Base-by-base conservation (phyloP, 2,888 invertebrate genomes). In the Ochropleura leucogaster region DNA sequence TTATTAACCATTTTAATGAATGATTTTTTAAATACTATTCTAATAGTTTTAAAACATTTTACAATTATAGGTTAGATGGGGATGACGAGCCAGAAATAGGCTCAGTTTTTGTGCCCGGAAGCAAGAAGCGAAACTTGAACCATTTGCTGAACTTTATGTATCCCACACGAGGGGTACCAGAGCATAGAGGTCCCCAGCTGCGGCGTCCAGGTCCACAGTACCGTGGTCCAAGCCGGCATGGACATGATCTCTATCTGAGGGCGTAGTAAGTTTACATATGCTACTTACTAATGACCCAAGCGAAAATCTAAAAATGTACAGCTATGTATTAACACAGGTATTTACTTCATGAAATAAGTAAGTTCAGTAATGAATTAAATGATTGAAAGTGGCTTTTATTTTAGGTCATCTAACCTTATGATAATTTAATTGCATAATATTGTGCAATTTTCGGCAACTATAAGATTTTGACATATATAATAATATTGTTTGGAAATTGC, bases 61-160 rank as follows among this genome's bases (percentile, higher is more conserved):
- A 9, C n/a, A 55, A 68, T 83, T 87, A 78, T 90, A 96, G 96
- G 96, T 72, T 96, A 96, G 97, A 97, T 85, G 95, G 96, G 68
- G 96, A 97, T 83, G 96, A 97, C 82, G 97, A 97, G 90, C 97
- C 97, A 93, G 98, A 98, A 97, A 96, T 97, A 94, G 98, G 98
- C 97, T 98, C 98, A 93, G 98, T 98, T 90, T 97, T 98, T 97
- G 96, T 97, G 93, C 97, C 97, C 94, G 98, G 98, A 96, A 98
- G 98, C 95, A 99, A 98, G 95, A 99, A 99, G 97, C 98, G 98
- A 97, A 99, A 98, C 96, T 97, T 98, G 96, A 99, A 98, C 96
- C 98, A 99, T 97, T 97, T 99, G 97, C 97, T 99, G 90, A 99
- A 99, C 96, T 99, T 99, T 96, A 98, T 98, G 94, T 98, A 98